These are phyloP conservation scores for Peromyscus californicus DNA, from an alignment of 2,113 vertebrate species.

Conservation along the genomic window DNA sequence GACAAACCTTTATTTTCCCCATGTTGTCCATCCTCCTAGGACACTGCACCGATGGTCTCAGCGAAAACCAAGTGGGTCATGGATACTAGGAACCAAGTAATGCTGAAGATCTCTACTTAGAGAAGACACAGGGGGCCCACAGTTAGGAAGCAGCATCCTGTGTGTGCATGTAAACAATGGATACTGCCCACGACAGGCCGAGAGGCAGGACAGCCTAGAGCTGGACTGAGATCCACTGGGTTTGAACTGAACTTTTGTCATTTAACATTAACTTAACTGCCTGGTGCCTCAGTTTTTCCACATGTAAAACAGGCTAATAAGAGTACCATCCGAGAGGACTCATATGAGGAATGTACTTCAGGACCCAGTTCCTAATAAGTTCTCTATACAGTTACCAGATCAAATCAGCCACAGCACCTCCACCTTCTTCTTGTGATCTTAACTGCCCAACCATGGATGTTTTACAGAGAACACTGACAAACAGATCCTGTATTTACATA, in stretches of 20 bases:
- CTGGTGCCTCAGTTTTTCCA: not conserved
- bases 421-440: not conserved
- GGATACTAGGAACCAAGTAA: not conserved
- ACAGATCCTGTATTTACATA: not conserved
- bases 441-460: not conserved
- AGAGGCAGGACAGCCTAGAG: not conserved
- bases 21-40: not conserved
- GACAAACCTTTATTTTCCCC: conserved; percentile 37
- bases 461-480: conserved; percentile 52
- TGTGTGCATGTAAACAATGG: accelerated
- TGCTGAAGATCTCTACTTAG: not conserved
- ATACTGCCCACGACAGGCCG: not conserved
- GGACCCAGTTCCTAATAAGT: not conserved
- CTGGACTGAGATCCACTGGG: not conserved
- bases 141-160: not conserved
- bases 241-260: not conserved
- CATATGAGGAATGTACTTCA: not conserved
- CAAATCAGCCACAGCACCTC: not conserved
- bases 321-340: not conserved
- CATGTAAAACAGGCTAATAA: not conserved
- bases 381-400: not conserved
- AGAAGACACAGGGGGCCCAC: not conserved
- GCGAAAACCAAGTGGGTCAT: not conserved
- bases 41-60: not conserved
- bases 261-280: not conserved